Percentiles rank a stretch among this genome's conserved stretches.
These are phyloP conservation scores for Pteropus rufus DNA, from an alignment of 2,797 vertebrate species.

Conservation along the genomic window DNA sequence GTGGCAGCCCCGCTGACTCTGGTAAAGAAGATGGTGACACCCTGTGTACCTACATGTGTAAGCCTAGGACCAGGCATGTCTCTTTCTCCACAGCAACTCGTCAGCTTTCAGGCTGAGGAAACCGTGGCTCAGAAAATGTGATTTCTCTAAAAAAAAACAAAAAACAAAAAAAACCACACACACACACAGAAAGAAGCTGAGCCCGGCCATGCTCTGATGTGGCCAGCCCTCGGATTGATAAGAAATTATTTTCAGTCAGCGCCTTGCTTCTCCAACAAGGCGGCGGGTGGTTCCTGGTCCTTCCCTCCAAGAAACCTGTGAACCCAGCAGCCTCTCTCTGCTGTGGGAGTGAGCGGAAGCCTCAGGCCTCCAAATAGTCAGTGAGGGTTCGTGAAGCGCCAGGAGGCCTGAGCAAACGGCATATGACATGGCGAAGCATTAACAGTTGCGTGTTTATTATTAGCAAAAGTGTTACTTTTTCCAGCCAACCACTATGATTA, in stretches of 20 bases:
- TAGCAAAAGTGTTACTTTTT: background rate
- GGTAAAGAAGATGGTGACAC: background rate
- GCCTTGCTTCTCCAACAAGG: background rate
- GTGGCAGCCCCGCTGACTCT: background rate
- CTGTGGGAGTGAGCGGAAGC: background rate
- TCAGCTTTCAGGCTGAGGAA: background rate
- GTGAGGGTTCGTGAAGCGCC: background rate
- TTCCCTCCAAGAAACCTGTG: background rate
- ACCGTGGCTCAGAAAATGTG: background rate
- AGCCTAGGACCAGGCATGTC: background rate
- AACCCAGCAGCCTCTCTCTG: background rate
- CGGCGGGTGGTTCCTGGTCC: background rate
- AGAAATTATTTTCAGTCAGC: background rate
- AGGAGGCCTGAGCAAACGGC: background rate
- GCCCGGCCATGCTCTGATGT: background rate
- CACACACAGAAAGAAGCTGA: background rate
- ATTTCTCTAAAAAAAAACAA: background rate
- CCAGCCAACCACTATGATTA: background rate
- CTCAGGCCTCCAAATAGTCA: background rate
- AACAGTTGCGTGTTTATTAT: background rate
- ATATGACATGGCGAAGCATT: background rate
- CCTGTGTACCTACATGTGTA: background rate
- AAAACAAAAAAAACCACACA: background rate
- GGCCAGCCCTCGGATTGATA: background rate
- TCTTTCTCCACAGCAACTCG: too few species aligned